Evolutionary conservation across 2,888 invertebrate genomes (phyloP), one percentile per base, ranked within the genome.

Genomic region (Tachystola acroxantha): DNA sequence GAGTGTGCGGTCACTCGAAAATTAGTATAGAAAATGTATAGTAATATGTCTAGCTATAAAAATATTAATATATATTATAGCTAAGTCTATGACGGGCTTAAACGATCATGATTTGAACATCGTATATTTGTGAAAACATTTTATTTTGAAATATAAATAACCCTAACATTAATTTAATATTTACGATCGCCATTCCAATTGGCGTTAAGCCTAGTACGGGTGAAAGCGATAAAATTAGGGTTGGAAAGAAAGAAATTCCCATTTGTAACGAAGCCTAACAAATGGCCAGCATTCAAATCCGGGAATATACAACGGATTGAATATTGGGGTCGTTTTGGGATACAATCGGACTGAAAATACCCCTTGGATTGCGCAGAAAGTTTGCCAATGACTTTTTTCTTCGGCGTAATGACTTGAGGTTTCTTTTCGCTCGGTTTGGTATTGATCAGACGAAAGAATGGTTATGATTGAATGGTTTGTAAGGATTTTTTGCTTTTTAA

Each of bases 251-350:
- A 42, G 33, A 20, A 37, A 36, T 38, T 38, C 33, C 33, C 39
- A 37, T 43, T 37, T 39, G 37, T 34, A 34, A 33, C 39, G 37
- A 38, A 42, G 27, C 29, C 35, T 35, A 41, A 39, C 39, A 37
- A 46, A 43, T 40, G 43, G 40, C 20, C 24, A 25, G 30, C 34
- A 35, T 44, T 41, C 36, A 41, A 44, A 39, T 41, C 39, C 32
- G 35, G 34, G 38, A 45, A 45, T 40, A 39, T 39, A 39, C 39
- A 39, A 37, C 33, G 33, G 36, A 31, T 44, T 36, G 40, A 42
- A 42, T 46, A 43, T 45, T 43, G 39, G 39, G 34, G 33, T 29
- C 40, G 39, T 42, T 36, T 39, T 29, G 35, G 34, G 29, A 38
- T 40, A 30, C 35, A 30, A 35, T 37, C 32, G 32, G 22, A 10